phyloP scores from a whole-genome alignment of 2,888 invertebrate species.

The Ashinkailepas kermadecensis region DNA sequence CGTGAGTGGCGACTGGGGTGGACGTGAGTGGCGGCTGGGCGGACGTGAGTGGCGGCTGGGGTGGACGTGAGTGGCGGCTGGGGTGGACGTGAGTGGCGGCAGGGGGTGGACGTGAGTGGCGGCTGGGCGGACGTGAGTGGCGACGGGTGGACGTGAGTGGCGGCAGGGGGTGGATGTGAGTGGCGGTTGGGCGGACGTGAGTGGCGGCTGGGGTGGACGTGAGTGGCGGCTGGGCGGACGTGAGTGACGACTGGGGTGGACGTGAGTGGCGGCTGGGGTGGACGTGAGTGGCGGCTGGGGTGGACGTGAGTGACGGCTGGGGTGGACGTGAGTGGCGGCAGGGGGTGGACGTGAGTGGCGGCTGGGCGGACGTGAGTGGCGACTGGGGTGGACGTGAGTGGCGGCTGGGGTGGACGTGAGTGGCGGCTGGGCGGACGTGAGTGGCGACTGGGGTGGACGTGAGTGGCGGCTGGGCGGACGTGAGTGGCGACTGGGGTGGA shows the following conservation, averaged over 20 bases:
- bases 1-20: neutral
- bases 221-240: slow-evolving; percentile 52
- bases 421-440: slow-evolving; percentile 60
- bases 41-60: slow-evolving; percentile 61
- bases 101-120: slow-evolving; percentile 30
- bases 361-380: slow-evolving; percentile 81
- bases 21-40: slow-evolving; percentile 57
- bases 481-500: slow-evolving; percentile 47
- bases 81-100: slow-evolving; percentile 73
- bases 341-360: slow-evolving; percentile 93
- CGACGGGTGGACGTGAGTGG: slow-evolving; percentile 85
- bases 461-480: slow-evolving; percentile 91
- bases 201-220: slow-evolving; percentile 66
- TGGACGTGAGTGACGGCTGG: slow-evolving; percentile 65
- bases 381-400: neutral
- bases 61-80: slow-evolving; percentile 91
- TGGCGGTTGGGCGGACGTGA: too few species aligned
- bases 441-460: slow-evolving; percentile 86
- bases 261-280: slow-evolving; percentile 90
- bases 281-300: slow-evolving; percentile 93
- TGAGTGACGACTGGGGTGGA: slow-evolving; percentile 76
- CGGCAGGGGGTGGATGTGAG: neutral
- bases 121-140: slow-evolving; percentile 95
- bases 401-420: too few species aligned
- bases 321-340: slow-evolving; percentile 46